phyloP scores from a whole-genome alignment of 2,113 vertebrate genomes.

The Tupaia chinensis region DNA sequence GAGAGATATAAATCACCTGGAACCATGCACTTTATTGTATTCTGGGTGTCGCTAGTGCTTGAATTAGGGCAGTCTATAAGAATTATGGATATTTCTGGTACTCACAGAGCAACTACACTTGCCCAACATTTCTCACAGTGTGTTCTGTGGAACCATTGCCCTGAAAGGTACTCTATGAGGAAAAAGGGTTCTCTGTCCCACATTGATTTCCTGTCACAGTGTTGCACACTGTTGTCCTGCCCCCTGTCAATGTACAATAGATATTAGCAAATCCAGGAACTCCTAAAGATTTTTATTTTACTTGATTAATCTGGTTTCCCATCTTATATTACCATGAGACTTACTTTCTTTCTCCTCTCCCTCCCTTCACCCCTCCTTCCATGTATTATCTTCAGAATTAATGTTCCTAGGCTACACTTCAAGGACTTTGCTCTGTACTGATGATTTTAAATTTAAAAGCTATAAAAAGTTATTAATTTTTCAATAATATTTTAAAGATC shows the following conservation, averaged over 20 bases:
- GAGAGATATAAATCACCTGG: background rate
- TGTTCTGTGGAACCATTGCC: background rate
- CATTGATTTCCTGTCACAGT: background rate
- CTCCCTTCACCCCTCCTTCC: background rate
- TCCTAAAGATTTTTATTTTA: background rate
- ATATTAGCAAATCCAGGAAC: background rate
- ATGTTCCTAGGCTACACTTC: background rate
- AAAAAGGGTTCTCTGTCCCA: background rate
- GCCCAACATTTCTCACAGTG: background rate
- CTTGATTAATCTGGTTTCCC: background rate
- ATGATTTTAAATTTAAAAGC: constrained; percentile 32
- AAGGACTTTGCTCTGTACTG: background rate
- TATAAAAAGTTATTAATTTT: background rate
- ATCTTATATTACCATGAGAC: background rate
- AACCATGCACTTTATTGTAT: background rate
- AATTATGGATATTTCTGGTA: background rate
- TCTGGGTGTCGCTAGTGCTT: background rate
- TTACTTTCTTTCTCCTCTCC: background rate
- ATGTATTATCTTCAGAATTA: constrained; percentile 23
- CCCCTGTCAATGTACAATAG: background rate
- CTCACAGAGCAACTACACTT: background rate
- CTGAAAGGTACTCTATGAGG: too few species aligned
- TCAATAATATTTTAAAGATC: background rate
- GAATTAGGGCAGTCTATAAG: background rate
- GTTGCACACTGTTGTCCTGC: too few species aligned